Conservation (phyloP, 2,797 vertebrate genomes). For the Chelonia mydas region DNA sequence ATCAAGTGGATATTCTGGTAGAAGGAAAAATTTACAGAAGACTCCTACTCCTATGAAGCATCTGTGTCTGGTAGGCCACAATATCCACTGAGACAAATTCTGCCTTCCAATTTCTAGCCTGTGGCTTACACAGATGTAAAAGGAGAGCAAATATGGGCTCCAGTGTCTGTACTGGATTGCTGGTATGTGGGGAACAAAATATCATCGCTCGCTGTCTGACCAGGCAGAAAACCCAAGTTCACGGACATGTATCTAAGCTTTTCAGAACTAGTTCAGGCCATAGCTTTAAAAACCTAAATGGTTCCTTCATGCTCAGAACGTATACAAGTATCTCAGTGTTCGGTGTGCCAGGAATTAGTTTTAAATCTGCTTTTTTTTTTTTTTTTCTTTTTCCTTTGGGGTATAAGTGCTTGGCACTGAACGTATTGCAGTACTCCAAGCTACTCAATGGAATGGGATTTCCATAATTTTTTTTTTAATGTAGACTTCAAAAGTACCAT, state of each 20-base stretch:
- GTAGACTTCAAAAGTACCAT: slow-evolving; percentile 11
- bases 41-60: background rate
- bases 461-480: slow-evolving; percentile 27
- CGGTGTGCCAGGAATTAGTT: background rate
- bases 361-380: slow-evolving; percentile 3
- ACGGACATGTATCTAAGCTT: background rate
- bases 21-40: background rate
- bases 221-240: slow-evolving; percentile 15
- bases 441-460: slow-evolving; percentile 30
- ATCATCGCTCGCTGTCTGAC: background rate
- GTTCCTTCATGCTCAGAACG: background rate
- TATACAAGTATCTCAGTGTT: background rate
- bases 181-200: background rate
- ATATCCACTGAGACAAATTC: background rate
- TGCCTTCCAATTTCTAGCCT: background rate
- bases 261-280: slow-evolving; percentile 1
- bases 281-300: background rate
- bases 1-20: background rate
- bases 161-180: background rate
- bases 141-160: background rate
- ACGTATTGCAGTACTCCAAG: background rate
- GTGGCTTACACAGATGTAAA: background rate
- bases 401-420: slow-evolving; percentile 1
- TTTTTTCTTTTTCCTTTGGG: background rate
- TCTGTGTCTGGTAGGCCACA: background rate